Evolutionary conservation across 2,113 vertebrate species (phyloP).

Genomic region (Panthera uncia): DNA sequence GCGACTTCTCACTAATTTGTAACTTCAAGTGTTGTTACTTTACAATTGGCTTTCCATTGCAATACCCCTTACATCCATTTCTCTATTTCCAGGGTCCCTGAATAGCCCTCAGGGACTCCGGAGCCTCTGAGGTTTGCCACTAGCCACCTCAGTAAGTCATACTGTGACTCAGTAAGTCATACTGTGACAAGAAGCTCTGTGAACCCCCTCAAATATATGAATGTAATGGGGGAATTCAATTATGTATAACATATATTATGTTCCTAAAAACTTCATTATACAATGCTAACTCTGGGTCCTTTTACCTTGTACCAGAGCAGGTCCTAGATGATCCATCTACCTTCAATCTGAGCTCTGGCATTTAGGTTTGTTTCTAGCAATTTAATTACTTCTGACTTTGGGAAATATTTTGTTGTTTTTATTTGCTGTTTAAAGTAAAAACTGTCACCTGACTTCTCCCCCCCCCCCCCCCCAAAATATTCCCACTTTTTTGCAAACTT

Average conservation of each 20-base stretch:
- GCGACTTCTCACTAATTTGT: not conserved
- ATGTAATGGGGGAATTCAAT: not conserved
- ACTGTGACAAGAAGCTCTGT: not conserved
- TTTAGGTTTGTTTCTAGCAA: not conserved
- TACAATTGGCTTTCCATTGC: not conserved
- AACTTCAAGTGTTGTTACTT: not conserved
- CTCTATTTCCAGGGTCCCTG: not conserved
- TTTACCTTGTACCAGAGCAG: not conserved
- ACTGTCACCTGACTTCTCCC: not conserved
- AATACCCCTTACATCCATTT: not conserved
- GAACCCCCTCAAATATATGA: not conserved
- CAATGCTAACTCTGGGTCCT: not conserved
- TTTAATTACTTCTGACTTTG: not conserved
- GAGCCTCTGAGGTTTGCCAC: not conserved
- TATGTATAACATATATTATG: not conserved
- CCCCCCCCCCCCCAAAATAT: not conserved
- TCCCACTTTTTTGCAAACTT: not conserved
- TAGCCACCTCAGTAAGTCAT: not conserved
- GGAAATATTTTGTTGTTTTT: not conserved
- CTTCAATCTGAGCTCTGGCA: not conserved
- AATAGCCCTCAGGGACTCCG: not conserved
- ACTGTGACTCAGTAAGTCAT: not conserved
- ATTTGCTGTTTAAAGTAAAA: constrained; percentile 1
- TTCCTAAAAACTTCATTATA: not conserved
- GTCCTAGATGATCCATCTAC: not conserved